Evolutionary conservation across 2,888 invertebrate genomes (phyloP), one percentile per base, ranked within the genome.

Genomic region (Cetonia aurata): DNA sequence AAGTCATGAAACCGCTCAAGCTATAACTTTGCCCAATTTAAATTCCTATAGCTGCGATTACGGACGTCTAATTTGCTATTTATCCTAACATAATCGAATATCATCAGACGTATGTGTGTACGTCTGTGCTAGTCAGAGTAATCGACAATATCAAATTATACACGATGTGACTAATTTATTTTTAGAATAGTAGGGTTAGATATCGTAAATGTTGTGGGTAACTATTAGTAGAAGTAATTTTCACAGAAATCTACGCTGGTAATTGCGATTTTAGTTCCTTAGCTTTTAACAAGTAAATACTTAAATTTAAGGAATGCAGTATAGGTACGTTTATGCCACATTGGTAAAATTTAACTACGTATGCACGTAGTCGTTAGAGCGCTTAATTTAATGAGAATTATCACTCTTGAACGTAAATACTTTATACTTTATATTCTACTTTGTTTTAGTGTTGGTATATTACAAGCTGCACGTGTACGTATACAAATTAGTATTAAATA

Each of bases 1-100:
- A 68, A 68, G 41, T 68, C 68, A 41, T 68, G 68, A 68, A 68
- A 59, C 33, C 50, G 19, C 57, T 10, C 17, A 19, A 50, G n/a
- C 48, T 41, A 41, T 57, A 59, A 57, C 41, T 68, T 48, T 46
- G 12, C 68, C 59, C 68, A 59, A 57, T 68, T 68, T 46, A 57
- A 57, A 68, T 59, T 57, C 68, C 48, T 42, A 52, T 19, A n/a
- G 8, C 25, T 17, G 48, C 59, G 19, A 46, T 44, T 68, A 68
- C 50, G 3, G 25, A 25, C 33, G 17, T 48, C 59, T 68, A 68
- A 68, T 57, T 68, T 59, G 41, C 50, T 19, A 46, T 57, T 68
- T 59, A 68, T 59, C 6, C 68, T 19, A 59, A 41, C 15, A 52
- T 68, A 68, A 68, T 59, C 48, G 48, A 25, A 17, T 31, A 59